Base-by-base conservation (phyloP, 2,113 vertebrate species). In the Cnemophilus loriae region DNA sequence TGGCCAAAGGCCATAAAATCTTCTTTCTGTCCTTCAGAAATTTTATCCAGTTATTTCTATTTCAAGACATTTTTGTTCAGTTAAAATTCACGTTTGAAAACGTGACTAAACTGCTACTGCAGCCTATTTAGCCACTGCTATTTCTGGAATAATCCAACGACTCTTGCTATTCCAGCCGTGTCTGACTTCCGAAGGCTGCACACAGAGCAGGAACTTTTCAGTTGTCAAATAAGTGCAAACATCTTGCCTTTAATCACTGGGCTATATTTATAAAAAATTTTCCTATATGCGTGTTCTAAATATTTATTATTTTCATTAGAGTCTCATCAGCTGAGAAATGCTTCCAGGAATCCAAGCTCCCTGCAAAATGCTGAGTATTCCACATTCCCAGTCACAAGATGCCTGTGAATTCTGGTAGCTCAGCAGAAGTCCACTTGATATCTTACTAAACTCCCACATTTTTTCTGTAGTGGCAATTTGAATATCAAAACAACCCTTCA, bases 401-500 rank as follows among this genome's bases (percentile, higher is more conserved):
- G n/a, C 28, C 71, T 84, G 33, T 26, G 79, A 90, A 59, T 92
- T 81, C 50, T 85, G 68, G 75, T n/a, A 46, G 68, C 79, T 95
- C 79, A 94, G 78, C 89, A 91, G 57, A 96, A 93, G 88, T 59
- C 78, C 82, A 82, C 80, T 90, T 91, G 93, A 60, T 95, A 95
- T 87, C 94, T 95, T 71, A 22, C 65, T 87, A 64, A 95, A 92
- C 94, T 85, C 76, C 55, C 95, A 93, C 73, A 65, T 75, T 94
- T 89, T 84, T 94, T 86, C 68, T 95, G 67, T 76, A 87, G 69
- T 74, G 52, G 35, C 46, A 96, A 97, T 97, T 95, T 95, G 87
- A 97, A 97, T 96, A 96, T 96, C 95, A 97, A 93, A 97, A 96
- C 91, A 97, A 60, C 89, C 61, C 89, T 97, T 97, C 93, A 96